Evolutionary conservation across 2,888 invertebrate genomes (phyloP), one percentile per base, ranked within the genome.

Genomic region (Panorpa germanica): DNA sequence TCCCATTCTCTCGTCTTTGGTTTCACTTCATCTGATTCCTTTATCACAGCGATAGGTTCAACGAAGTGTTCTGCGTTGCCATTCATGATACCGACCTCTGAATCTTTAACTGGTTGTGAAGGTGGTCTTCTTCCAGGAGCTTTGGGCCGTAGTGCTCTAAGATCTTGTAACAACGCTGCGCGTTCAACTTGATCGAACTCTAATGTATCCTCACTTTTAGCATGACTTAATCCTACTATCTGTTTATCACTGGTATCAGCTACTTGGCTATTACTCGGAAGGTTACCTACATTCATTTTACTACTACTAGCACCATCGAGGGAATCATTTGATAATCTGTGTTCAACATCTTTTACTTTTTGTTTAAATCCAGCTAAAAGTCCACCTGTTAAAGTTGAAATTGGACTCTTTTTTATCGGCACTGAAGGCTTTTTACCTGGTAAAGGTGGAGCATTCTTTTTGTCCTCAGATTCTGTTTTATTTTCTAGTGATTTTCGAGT

Each of bases 1-100:
- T 71, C 72, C 70, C 72, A 73, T 42, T 72, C 72, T 9, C 73
- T 60, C 2, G 70, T 58, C 35, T 68, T 66, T 1, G 71, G 71
- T 41, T 65, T 70, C 8, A 64, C 64, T 45, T 65, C 44, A 27
- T 47, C 45, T 9, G 50, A 48, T 20, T 52, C 45, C 25, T 38
- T 37, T 7, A 15, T 25, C 12, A 35, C 35, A 35, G 46, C 44
- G 7, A 10, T 11, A 20, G 33, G 15, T 9, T 27, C 17, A 9
- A 23, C 12, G 6, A 25, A 33, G 11, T 49, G 45, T 7, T 48
- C 47, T 5, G 37, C 38, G 30, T 43, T 46, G 9, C 49, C 48
- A 38, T 50, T 49, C 16, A 43, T 40, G 22, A 47, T 39, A 10
- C 41, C 45, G 3, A 43, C 37, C 29, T 45, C 46, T 49, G 11